Evolutionary conservation across 1,140 invertebrate species (phyloP).

Genomic region (Nixonia krombeini): DNA sequence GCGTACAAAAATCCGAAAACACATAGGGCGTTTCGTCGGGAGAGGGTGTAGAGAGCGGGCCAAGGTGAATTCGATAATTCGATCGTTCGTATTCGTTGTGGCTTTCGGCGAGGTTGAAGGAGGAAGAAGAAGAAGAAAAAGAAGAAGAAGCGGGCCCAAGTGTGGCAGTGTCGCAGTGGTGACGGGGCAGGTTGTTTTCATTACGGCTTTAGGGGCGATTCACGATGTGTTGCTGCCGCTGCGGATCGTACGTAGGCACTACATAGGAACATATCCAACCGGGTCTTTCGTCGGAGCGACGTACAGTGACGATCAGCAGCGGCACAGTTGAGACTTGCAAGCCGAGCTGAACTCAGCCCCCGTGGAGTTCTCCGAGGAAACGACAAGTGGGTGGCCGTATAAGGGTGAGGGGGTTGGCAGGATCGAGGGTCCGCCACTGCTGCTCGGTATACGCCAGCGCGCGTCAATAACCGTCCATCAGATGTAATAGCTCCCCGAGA

Average conservation of each 20-base stretch:
- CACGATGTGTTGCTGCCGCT: conserved; percentile 55
- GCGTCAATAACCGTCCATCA: conserved; percentile 73
- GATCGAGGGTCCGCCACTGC: conserved; percentile 26
- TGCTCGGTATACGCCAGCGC: conserved; percentile 65
- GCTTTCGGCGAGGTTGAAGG: conserved; percentile 14
- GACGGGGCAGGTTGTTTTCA: conserved; percentile 46
- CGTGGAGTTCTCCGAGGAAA: conserved; percentile 37
- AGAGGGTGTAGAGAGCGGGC: conserved; percentile 10
- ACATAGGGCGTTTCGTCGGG: no score
- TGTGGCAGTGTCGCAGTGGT: conserved; percentile 31
- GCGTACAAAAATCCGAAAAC: conserved; percentile 12
- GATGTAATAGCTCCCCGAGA: conserved; percentile 73
- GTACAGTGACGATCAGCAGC: conserved; percentile 11
- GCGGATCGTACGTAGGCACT: conserved; percentile 37
- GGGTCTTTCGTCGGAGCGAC: conserved; percentile 28
- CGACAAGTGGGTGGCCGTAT: conserved; percentile 22
- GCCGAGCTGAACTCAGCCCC: conserved; percentile 55
- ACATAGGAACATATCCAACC: conserved; percentile 18
- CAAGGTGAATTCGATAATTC: conserved; percentile 52
- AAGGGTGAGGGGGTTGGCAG: conserved; percentile 12
- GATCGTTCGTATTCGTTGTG: conserved; percentile 64
- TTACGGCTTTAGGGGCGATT: conserved; percentile 57
- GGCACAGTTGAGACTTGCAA: conserved; percentile 37
- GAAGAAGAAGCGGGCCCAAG: conserved; percentile 25
- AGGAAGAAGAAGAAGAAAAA: conserved; percentile 24